phyloP scores from a whole-genome alignment of 2,113 vertebrate genomes.

The Nasalis larvatus region DNA sequence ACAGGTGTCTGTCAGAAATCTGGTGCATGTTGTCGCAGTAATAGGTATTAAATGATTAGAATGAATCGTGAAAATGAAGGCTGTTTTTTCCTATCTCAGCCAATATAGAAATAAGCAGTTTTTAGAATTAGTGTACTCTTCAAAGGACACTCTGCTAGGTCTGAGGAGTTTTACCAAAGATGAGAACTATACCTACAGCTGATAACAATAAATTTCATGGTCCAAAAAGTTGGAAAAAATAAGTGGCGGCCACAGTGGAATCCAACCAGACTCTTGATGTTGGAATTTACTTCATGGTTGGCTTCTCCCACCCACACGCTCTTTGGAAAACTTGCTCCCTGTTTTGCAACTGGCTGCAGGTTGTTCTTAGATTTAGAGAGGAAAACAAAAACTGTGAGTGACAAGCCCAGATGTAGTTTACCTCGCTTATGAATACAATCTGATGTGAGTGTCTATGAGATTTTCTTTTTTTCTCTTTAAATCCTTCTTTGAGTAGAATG shows the following conservation, averaged over 20 bases:
- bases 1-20: conserved; percentile 6
- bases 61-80: background rate
- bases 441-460: conserved; percentile 35
- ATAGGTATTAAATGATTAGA: background rate
- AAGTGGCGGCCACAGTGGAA: background rate
- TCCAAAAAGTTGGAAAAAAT: background rate
- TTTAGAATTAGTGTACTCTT: conserved; percentile 29
- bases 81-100: background rate
- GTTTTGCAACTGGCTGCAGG: conserved; percentile 36
- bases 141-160: background rate
- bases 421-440: conserved; percentile 50
- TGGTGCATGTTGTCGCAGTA: background rate
- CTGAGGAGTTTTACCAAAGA: background rate
- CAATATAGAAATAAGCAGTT: background rate
- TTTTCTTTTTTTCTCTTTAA: conserved; percentile 23
- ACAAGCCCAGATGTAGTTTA: conserved; percentile 63
- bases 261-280: background rate
- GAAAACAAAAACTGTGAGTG: conserved; percentile 57
- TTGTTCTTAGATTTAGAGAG: conserved; percentile 66
- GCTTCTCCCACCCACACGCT: conserved; percentile 38
- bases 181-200: background rate
- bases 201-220: background rate
- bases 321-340: conserved; percentile 38
- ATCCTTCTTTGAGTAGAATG: conserved; percentile 54
- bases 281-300: background rate